phyloP scores from a whole-genome alignment of 2,888 invertebrate species.

The Cataglyphis cursor region DNA sequence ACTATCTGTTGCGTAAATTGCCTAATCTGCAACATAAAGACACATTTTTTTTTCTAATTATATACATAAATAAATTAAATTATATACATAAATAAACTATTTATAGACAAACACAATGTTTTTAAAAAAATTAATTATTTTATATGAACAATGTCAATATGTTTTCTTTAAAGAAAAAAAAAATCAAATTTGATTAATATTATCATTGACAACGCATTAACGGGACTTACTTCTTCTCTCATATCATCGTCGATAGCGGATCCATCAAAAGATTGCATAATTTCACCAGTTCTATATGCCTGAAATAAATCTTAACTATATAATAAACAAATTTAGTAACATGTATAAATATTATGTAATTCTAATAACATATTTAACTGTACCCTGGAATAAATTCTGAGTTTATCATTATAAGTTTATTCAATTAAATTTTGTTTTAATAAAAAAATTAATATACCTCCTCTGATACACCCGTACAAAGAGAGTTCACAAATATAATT shows the following conservation, averaged over 20 bases:
- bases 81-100: background rate
- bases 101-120: background rate
- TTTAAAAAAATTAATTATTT: background rate
- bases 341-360: background rate
- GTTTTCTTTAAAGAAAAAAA: background rate
- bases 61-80: background rate
- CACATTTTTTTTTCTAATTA: background rate
- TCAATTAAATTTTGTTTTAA: background rate
- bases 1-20: conserved; percentile 46
- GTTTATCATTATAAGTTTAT: background rate
- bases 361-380: background rate
- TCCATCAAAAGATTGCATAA: conserved; percentile 38
- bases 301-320: conserved; percentile 16
- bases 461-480: background rate
- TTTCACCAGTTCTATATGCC: conserved; percentile 46
- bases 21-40: conserved; percentile 13
- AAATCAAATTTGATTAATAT: background rate
- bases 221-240: conserved; percentile 23
- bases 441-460: conserved; percentile 26
- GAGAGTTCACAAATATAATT: conserved; percentile 15
- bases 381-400: too few species aligned
- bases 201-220: background rate
- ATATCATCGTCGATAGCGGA: background rate
- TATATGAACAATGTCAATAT: background rate
- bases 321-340: background rate